Evolutionary conservation across 2,797 vertebrate species (phyloP), one percentile per base, ranked within the genome.

Genomic region (Takifugu rubripes): DNA sequence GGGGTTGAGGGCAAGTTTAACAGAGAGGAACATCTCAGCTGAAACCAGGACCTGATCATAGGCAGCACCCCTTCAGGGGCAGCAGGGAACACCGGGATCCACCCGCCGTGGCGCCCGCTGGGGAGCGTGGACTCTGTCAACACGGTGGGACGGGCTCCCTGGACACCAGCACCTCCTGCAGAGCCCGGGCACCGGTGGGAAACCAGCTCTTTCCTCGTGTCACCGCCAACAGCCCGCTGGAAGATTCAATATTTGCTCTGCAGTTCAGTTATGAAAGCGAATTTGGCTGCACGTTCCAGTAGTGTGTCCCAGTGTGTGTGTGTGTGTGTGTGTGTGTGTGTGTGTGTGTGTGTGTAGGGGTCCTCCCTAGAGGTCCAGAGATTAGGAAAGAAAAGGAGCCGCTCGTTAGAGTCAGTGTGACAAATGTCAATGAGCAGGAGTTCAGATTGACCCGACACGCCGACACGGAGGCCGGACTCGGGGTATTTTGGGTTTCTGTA

Each of bases 181-280:
- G 6, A 31, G 29, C 29, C 29, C 3, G 14, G 42, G 54, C 55
- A 48, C 25, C 54, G 60, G 72, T 55, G 60, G 27, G 9, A 40
- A 40, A 40, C 36, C 36, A 40, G 36, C 40, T 40, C 36, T 40
- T 40, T 12, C 36, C 36, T 14, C 36, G 5, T 10, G 36, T 14
- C 16, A 5, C 43, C 7, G 33, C 44, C 6, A 52, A n/a, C 50
- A 36, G 56, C 69, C 65, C 40, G 3, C 61, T 59, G 79, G 81
- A 87, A 89, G 89, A 75, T 66, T 72, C 72, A 90, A 90, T 90
- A 90, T 91, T 92, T 85, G 64, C 84, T 75, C 68, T 81, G 25
- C 63, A 61, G 54, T 78, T 71, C 54, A 70, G 58, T 53, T 52
- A 53, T 61, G 64, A 75, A 73, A 62, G 56, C 61, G 50, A 61